Evolutionary conservation across 2,797 vertebrate genomes (phyloP).

Genomic region (Mastacembelus armatus): DNA sequence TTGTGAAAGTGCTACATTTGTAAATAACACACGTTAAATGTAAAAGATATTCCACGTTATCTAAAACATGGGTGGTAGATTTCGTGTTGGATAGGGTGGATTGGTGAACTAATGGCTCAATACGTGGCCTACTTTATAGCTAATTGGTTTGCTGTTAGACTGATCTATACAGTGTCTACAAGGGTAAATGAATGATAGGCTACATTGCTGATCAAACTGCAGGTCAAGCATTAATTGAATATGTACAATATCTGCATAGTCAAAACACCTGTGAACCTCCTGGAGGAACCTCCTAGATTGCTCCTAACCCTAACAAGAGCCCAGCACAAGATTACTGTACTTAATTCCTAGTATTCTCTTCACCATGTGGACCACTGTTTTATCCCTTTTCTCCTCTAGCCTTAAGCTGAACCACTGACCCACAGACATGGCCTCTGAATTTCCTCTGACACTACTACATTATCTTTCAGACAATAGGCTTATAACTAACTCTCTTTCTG

Average conservation of each 20-base stretch:
- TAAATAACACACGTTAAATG: background rate
- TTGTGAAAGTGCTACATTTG: background rate
- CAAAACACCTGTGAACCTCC: constrained; percentile 52
- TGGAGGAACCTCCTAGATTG: no score
- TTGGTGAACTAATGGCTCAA: background rate
- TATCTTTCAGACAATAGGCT: constrained; percentile 72
- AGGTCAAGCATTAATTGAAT: constrained; percentile 15
- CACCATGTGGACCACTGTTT: constrained; percentile 77
- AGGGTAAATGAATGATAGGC: constrained; percentile 27
- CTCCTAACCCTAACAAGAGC: constrained; percentile 49
- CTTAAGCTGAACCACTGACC: constrained; percentile 65
- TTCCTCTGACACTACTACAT: constrained; percentile 48
- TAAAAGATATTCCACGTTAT: background rate
- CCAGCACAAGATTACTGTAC: constrained; percentile 61
- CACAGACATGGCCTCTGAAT: constrained; percentile 59
- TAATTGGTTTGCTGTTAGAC: constrained; percentile 13
- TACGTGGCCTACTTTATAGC: background rate
- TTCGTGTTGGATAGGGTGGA: background rate
- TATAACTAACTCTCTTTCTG: constrained; percentile 56
- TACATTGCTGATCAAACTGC: constrained; percentile 2
- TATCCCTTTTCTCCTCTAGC: constrained; percentile 65
- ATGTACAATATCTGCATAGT: constrained; percentile 10
- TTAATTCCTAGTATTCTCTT: constrained; percentile 71
- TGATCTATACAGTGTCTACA: constrained; percentile 11
- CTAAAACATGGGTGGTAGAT: background rate